Evolutionary conservation across 2,888 invertebrate genomes (phyloP).

Genomic region (Elegia similella): DNA sequence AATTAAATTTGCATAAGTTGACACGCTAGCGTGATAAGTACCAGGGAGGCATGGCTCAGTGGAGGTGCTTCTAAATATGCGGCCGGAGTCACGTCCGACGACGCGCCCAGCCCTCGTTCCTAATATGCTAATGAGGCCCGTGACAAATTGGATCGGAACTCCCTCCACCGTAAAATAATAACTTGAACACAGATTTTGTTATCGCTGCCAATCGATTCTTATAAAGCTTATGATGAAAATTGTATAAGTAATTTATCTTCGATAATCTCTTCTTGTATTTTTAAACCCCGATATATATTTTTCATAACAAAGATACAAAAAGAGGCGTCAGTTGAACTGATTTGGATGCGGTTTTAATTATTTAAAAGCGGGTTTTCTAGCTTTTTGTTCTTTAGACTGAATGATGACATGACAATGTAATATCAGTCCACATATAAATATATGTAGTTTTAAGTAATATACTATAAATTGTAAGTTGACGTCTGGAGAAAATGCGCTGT

Average conservation of each 20-base stretch:
- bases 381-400: too few relatives aligned
- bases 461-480: too few relatives aligned
- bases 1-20: slow-evolving; percentile 79
- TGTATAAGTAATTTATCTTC: neutral
- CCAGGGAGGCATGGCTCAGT: slow-evolving; percentile 34
- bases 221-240: slow-evolving; percentile 15
- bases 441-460: too few relatives aligned
- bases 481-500: too few relatives aligned
- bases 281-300: too few relatives aligned
- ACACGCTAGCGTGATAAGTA: slow-evolving; percentile 62
- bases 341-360: too few relatives aligned
- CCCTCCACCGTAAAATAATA: slow-evolving; percentile 46
- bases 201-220: slow-evolving; percentile 28
- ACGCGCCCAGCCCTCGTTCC: slow-evolving; percentile 34
- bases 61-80: slow-evolving; percentile 57
- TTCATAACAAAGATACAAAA: too few relatives aligned
- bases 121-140: slow-evolving; percentile 63
- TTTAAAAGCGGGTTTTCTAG: too few relatives aligned
- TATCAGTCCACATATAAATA: too few relatives aligned
- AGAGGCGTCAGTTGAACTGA: too few relatives aligned
- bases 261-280: neutral
- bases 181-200: slow-evolving; percentile 53
- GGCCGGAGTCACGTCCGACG: slow-evolving; percentile 62
- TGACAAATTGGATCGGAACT: slow-evolving; percentile 68
- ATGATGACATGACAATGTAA: too few relatives aligned